Percentiles rank a stretch among this genome's conserved stretches.
Conservation (phyloP, 2,113 vertebrate genomes). For the Vidua chalybeata region DNA sequence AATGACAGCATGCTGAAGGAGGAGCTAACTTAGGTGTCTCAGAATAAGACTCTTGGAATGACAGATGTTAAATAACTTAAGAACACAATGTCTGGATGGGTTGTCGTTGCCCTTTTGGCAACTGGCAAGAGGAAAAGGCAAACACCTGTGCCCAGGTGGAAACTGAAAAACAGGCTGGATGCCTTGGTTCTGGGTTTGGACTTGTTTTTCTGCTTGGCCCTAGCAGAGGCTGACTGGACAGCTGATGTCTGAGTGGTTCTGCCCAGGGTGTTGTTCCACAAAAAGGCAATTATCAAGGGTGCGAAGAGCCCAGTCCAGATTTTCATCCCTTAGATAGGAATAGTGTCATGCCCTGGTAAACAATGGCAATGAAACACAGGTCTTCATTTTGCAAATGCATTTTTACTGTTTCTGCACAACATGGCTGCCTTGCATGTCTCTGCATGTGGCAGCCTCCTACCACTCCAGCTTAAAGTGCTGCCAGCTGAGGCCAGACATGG, state of each 20-base stretch:
- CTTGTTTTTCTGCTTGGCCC: neutral
- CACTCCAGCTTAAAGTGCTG: neutral
- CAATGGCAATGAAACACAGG: neutral
- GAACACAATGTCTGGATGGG: rapidly evolving
- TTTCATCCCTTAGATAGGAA: neutral
- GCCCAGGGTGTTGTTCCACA: neutral
- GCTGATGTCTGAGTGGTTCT: neutral
- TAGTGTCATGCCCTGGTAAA: neutral
- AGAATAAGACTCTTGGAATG: neutral
- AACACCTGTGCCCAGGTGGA: neutral
- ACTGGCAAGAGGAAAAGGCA: neutral
- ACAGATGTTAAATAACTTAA: rapidly evolving
- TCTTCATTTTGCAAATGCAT: neutral
- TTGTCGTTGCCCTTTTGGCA: neutral
- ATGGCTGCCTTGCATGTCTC: rapidly evolving
- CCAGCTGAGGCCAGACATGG: neutral
- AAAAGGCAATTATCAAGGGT: neutral
- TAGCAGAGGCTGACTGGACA: neutral
- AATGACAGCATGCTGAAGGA: neutral
- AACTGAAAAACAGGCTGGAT: neutral
- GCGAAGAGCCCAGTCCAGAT: neutral
- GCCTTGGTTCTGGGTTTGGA: neutral
- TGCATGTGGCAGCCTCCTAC: neutral
- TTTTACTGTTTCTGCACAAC: neutral
- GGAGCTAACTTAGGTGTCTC: neutral